A percentile compares a stretch with the other conserved stretches of the same genome.
Evolutionary conservation across 2,797 vertebrate genomes (phyloP).

Genomic region (Hybognathus amarus): DNA sequence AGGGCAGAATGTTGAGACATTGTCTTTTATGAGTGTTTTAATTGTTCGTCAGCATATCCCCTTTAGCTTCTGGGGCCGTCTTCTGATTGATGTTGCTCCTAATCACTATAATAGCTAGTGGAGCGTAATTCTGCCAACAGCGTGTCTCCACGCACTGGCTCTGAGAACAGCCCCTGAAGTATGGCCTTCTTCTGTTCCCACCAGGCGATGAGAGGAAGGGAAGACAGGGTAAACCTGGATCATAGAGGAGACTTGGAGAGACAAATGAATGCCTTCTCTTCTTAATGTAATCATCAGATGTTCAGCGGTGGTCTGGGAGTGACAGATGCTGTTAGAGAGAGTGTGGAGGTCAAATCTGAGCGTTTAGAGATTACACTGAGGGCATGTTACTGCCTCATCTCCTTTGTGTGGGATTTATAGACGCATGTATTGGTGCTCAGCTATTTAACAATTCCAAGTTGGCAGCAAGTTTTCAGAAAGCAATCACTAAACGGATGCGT

Average conservation of each 20-base stretch:
- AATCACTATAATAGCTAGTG: slow-evolving; percentile 72
- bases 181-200: slow-evolving; percentile 16
- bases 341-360: slow-evolving; percentile 7
- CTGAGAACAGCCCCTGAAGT: slow-evolving; percentile 45
- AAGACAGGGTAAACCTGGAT: slow-evolving; percentile 25
- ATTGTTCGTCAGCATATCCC: slow-evolving; percentile 46
- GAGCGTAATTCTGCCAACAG: slow-evolving; percentile 65
- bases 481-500: slow-evolving; percentile 7
- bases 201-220: slow-evolving; percentile 9
- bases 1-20: slow-evolving; percentile 57
- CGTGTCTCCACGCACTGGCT: slow-evolving; percentile 51
- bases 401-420: slow-evolving; percentile 4
- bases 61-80: slow-evolving; percentile 26
- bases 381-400: neutral
- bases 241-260: slow-evolving; percentile 18
- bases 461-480: slow-evolving; percentile 25
- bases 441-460: slow-evolving; percentile 40
- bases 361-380: slow-evolving; percentile 7
- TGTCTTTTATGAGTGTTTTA: slow-evolving; percentile 52
- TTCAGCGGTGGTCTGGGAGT: neutral
- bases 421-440: neutral
- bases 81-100: slow-evolving; percentile 74
- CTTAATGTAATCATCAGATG: slow-evolving; percentile 43
- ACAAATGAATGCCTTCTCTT: slow-evolving; percentile 9
- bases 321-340: slow-evolving; percentile 22